Percentiles rank a stretch among this genome's conserved stretches.
phyloP scores from a whole-genome alignment of 2,888 invertebrate species.

The Amblyteles armatorius region DNA sequence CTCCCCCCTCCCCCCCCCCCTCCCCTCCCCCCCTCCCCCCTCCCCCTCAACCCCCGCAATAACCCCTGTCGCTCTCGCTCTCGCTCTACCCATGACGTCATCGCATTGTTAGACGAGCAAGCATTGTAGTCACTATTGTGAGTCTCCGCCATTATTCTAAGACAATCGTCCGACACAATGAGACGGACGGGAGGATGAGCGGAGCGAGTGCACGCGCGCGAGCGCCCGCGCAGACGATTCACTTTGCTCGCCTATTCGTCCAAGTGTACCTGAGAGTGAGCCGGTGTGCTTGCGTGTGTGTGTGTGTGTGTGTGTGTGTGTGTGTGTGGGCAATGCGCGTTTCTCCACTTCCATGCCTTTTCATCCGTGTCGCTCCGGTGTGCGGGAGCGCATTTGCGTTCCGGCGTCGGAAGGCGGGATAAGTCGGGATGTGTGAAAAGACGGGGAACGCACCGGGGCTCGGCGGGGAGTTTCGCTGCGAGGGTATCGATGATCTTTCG shows the following conservation, averaged over 20 bases:
- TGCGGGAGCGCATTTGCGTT: neutral
- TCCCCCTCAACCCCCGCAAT: constrained; percentile 1
- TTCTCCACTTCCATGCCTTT: constrained; percentile 9
- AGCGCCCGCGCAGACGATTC: constrained; percentile 65
- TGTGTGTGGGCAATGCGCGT: constrained; percentile 33
- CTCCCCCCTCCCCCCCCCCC: neutral
- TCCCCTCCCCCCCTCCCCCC: too few species aligned
- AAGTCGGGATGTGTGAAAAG: neutral
- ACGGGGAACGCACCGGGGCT: neutral
- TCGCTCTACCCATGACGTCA: constrained; percentile 81
- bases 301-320: constrained; percentile 20
- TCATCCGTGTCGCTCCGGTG: constrained; percentile 31
- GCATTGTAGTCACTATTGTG: constrained; percentile 85
- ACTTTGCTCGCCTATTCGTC: constrained; percentile 64
- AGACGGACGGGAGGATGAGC: constrained; percentile 83
- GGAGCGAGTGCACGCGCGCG: constrained; percentile 70
- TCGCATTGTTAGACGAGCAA: constrained; percentile 85
- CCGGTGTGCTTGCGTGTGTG: constrained; percentile 14
- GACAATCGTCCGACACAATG: constrained; percentile 85
- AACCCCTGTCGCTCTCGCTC: constrained; percentile 23
- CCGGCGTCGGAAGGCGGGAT: neutral
- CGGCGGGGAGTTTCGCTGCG: too few species aligned
- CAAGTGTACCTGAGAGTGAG: constrained; percentile 24
- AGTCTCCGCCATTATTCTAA: constrained; percentile 85
- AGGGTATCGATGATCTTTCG: neutral